Percentiles rank a stretch among this genome's conserved stretches.
Conservation (phyloP, 2,113 vertebrate species). For the Struthidea cinerea region DNA sequence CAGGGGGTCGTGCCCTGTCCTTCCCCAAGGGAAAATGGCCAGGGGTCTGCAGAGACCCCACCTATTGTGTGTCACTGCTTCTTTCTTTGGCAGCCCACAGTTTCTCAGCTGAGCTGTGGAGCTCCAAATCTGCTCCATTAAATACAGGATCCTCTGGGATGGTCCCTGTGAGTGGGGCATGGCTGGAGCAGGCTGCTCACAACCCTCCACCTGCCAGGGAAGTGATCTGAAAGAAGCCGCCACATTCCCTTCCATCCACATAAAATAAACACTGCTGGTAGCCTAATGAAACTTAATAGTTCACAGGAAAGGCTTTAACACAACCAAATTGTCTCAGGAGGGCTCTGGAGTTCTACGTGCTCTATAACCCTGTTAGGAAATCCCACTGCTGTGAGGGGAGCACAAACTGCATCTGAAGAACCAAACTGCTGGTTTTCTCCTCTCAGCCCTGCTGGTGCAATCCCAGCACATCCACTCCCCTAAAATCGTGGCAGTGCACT, state of each 20-base stretch:
- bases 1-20: background rate
- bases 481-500: background rate
- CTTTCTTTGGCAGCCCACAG: background rate
- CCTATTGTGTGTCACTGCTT: rapidly evolving
- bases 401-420: background rate
- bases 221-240: background rate
- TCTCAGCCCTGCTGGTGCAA: background rate
- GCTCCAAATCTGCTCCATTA: background rate
- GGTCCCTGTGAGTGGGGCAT: background rate
- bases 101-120: background rate
- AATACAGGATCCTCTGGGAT: background rate
- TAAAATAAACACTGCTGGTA: conserved; percentile 13
- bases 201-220: background rate
- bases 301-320: conserved; percentile 20
- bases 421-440: background rate
- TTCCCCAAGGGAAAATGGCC: background rate
- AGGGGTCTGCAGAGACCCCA: background rate
- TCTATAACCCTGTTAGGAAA: background rate
- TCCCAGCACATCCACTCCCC: background rate
- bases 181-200: background rate
- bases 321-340: conserved; percentile 9
- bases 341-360: background rate
- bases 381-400: background rate
- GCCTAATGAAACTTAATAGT: background rate
- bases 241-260: background rate